A percentile compares a stretch with the other conserved stretches of the same genome.
These are phyloP conservation scores for Sitta carolinensis DNA, from an alignment of 2,797 vertebrate genomes.

Conservation along the genomic window DNA sequence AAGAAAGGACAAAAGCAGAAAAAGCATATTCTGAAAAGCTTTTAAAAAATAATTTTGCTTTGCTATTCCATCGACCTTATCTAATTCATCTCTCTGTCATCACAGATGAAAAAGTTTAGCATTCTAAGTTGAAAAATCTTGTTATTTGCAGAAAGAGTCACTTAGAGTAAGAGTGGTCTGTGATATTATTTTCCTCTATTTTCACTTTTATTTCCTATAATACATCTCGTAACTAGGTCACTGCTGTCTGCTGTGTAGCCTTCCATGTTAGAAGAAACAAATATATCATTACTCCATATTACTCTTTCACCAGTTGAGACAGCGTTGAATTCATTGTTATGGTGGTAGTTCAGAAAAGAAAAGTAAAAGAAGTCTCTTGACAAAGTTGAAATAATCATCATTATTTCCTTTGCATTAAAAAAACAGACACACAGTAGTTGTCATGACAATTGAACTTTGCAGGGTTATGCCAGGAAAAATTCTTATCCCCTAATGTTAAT, in stretches of 20 bases:
- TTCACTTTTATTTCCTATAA: neutral
- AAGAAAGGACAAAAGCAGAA: neutral
- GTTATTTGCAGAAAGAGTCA: neutral
- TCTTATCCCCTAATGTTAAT: neutral
- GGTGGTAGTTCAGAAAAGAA: neutral
- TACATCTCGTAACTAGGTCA: neutral
- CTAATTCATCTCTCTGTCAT: neutral
- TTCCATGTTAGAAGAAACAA: neutral
- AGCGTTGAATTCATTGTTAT: neutral
- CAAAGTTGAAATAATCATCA: neutral
- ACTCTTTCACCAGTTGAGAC: neutral
- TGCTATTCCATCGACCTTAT: neutral
- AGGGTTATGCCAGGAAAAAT: neutral
- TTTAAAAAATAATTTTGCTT: neutral
- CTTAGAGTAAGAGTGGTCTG: neutral
- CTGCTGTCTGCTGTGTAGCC: neutral
- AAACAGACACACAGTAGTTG: neutral
- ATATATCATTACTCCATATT: neutral
- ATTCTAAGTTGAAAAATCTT: neutral
- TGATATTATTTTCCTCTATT: neutral
- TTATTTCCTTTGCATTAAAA: neutral
- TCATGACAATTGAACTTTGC: neutral
- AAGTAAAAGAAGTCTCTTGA: neutral
- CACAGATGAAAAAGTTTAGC: neutral
- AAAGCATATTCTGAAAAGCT: neutral